Percentiles rank a stretch among this genome's conserved stretches.
phyloP scores from a whole-genome alignment of 2,888 invertebrate species.

The Apamea epomidion region DNA sequence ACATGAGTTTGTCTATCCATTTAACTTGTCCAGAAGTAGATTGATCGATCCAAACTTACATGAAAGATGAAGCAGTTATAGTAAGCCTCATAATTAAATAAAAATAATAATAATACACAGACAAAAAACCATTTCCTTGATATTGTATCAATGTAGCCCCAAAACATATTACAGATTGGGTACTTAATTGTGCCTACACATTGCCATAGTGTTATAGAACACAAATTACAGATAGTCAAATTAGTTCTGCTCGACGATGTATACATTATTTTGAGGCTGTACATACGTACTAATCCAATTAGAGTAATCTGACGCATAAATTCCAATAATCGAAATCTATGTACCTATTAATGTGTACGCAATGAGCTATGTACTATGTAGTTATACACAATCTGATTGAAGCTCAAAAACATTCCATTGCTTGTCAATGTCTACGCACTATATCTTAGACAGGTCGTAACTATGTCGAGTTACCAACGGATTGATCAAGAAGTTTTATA shows the following conservation, averaged over 20 bases:
- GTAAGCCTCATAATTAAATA: too few relatives aligned
- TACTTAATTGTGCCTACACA: too few relatives aligned
- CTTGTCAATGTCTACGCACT: neutral
- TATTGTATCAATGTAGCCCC: too few relatives aligned
- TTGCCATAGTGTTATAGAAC: neutral
- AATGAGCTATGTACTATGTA: neutral
- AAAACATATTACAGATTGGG: too few relatives aligned
- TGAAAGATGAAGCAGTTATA: too few relatives aligned
- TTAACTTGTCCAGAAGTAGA: too few relatives aligned
- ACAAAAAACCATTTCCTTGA: too few relatives aligned
- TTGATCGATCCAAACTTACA: too few relatives aligned
- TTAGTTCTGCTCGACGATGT: neutral
- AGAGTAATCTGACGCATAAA: neutral
- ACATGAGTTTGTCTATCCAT: too few relatives aligned
- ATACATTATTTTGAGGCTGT: neutral
- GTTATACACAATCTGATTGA: slow-evolving; percentile 7
- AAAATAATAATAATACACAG: too few relatives aligned
- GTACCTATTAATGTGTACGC: neutral
- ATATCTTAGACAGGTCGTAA: neutral
- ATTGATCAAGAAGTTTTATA: neutral
- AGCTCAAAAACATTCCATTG: slow-evolving; percentile 20
- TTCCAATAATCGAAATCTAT: slow-evolving; percentile 7
- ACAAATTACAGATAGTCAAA: neutral
- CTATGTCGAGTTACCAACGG: too few relatives aligned
- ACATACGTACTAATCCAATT: slow-evolving; percentile 2